Evolutionary conservation across 1,140 invertebrate genomes (phyloP).

Genomic region (Nixonia krombeini): DNA sequence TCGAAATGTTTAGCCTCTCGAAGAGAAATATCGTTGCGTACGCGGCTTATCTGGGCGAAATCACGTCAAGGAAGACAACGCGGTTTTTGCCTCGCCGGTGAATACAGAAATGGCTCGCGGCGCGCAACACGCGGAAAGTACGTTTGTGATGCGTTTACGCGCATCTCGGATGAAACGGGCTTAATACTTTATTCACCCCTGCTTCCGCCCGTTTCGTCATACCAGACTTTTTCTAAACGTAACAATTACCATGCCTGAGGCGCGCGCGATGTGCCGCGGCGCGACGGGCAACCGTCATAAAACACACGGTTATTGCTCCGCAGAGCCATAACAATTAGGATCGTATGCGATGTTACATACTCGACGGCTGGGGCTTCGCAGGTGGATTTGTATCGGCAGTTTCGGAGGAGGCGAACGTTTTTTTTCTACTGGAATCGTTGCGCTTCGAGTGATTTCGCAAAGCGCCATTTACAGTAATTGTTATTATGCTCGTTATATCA

Average conservation of each 20-base stretch:
- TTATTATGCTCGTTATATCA: no score
- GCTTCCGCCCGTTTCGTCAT: conserved; percentile 34
- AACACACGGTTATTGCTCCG: conserved; percentile 54
- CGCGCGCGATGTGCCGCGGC: conserved; percentile 37
- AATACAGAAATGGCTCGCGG: no score
- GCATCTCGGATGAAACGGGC: conserved; percentile 24
- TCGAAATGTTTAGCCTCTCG: no score
- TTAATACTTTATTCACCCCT: conserved; percentile 47
- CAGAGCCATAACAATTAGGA: conserved; percentile 59
- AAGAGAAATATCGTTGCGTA: no score
- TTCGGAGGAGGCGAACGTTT: background rate
- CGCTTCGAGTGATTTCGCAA: no score
- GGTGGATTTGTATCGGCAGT: conserved; percentile 15
- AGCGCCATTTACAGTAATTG: no score
- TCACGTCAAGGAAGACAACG: no score
- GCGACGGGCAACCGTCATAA: conserved; percentile 51
- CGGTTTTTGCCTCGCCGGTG: no score
- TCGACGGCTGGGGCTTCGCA: conserved; percentile 24
- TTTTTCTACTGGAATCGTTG: no score
- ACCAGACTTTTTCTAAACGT: conserved; percentile 50
- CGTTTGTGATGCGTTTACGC: conserved; percentile 12
- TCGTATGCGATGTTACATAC: conserved; percentile 38
- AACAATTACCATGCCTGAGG: conserved; percentile 56
- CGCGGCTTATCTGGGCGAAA: no score
- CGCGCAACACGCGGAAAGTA: no score